These are phyloP conservation scores for Falco columbarius DNA, from an alignment of 2,797 vertebrate genomes.

Conservation along the genomic window DNA sequence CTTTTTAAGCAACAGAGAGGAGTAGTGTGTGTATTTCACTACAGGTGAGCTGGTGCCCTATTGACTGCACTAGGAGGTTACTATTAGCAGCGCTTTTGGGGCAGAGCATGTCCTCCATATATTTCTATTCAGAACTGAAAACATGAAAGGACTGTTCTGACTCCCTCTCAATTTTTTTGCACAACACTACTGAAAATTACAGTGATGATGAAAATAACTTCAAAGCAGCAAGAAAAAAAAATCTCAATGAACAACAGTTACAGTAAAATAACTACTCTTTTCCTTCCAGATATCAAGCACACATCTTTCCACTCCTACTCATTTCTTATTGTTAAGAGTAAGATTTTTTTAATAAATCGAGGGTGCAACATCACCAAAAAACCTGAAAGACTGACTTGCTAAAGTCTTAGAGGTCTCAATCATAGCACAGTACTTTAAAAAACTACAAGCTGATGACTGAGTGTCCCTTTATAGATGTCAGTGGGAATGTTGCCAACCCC, in stretches of 20 bases:
- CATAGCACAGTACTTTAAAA: not conserved
- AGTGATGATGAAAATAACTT: slow-evolving; percentile 53
- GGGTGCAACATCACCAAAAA: not conserved
- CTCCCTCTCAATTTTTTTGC: not conserved
- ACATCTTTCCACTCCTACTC: not conserved
- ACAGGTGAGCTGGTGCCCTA: not conserved
- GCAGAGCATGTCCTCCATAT: not conserved
- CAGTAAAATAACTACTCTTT: not conserved
- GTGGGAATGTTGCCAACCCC: not conserved
- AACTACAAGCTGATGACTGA: not conserved
- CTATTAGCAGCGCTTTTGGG: not conserved
- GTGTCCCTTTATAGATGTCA: not conserved
- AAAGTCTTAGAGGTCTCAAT: not conserved
- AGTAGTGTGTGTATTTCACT: rapidly evolving
- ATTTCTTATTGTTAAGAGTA: not conserved
- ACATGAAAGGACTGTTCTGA: slow-evolving; percentile 30
- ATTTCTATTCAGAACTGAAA: not conserved
- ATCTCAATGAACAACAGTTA: not conserved
- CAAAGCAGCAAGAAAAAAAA: slow-evolving; percentile 39
- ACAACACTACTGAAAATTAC: slow-evolving; percentile 48
- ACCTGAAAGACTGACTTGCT: not conserved
- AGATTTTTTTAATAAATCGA: not conserved
- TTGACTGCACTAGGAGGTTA: not conserved
- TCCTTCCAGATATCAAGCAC: not conserved
- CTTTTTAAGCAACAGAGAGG: not conserved